These are phyloP conservation scores for Carollia perspicillata DNA, from an alignment of 2,113 vertebrate species.

Conservation along the genomic window DNA sequence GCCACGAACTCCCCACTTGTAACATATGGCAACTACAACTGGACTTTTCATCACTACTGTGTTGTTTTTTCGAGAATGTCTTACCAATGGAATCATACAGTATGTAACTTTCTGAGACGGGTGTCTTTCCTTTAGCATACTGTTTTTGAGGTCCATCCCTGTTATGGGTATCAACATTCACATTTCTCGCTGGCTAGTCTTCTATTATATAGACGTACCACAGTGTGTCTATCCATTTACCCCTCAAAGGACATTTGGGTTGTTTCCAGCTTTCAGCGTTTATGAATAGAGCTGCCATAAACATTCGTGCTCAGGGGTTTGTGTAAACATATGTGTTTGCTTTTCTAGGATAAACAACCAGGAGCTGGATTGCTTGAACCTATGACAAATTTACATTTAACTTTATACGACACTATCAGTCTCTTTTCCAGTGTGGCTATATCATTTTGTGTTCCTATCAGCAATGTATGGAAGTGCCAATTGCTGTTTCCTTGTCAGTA, in stretches of 20 bases:
- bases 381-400: background rate
- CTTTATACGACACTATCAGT: background rate
- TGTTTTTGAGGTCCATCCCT: background rate
- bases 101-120: background rate
- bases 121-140: background rate
- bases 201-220: background rate
- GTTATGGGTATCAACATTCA: background rate
- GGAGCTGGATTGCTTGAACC: background rate
- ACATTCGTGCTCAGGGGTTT: background rate
- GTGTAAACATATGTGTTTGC: background rate
- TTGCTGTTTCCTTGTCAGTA: background rate
- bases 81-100: background rate
- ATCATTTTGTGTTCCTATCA: background rate
- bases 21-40: background rate
- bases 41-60: background rate
- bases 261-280: background rate
- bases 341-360: background rate
- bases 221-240: background rate
- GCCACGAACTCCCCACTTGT: background rate
- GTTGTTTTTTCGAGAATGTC: background rate
- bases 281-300: background rate
- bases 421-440: background rate
- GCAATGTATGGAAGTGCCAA: background rate
- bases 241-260: background rate
- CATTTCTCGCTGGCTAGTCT: background rate